phyloP scores from a whole-genome alignment of 2,888 invertebrate species.

The Stratiomys singularior region DNA sequence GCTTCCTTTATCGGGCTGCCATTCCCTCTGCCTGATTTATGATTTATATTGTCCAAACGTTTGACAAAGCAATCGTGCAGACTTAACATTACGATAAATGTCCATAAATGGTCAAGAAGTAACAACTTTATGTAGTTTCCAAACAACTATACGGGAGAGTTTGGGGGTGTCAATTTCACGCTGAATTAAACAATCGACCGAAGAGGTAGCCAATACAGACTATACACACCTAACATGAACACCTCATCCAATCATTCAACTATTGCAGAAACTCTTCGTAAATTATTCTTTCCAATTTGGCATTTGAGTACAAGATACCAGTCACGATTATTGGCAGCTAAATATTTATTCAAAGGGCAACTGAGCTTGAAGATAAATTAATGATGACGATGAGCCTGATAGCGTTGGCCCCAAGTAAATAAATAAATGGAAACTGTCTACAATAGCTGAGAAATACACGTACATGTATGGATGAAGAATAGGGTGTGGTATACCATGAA shows the following conservation, averaged over 20 bases:
- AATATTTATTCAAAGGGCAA: conserved; percentile 44
- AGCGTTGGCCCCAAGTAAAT: neutral
- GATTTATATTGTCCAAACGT: too few species aligned
- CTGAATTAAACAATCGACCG: neutral
- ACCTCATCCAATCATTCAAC: neutral
- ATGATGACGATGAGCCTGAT: neutral
- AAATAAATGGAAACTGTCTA: neutral
- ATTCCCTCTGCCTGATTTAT: too few species aligned
- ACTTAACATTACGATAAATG: too few species aligned
- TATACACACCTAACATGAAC: neutral
- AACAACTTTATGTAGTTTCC: too few species aligned
- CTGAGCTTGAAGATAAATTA: conserved; percentile 16
- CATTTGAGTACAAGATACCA: conserved; percentile 28
- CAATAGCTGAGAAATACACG: conserved; percentile 5
- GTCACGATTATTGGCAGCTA: conserved; percentile 44
- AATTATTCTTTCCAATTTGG: conserved; percentile 41
- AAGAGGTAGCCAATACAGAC: neutral
- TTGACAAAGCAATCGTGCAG: too few species aligned
- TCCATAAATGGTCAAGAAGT: too few species aligned
- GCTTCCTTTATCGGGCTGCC: too few species aligned
- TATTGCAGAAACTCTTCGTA: conserved; percentile 31
- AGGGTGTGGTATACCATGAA: conserved; percentile 13
- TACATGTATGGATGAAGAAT: too few species aligned
- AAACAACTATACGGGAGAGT: too few species aligned
- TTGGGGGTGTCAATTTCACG: neutral